phyloP scores from a whole-genome alignment of 2,888 invertebrate genomes.

The Galeruca laticollis region DNA sequence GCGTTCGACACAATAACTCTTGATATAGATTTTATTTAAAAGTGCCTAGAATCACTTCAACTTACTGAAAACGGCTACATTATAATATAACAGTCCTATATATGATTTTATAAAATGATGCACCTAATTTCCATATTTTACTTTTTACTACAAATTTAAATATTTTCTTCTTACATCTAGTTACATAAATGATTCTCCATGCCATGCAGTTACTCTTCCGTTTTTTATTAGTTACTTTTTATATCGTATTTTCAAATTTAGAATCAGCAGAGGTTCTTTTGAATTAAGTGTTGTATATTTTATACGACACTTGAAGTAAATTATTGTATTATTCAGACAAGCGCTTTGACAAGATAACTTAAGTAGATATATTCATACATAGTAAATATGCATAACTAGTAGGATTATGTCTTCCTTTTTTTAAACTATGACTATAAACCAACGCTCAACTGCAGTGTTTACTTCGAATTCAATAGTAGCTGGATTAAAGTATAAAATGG shows the following conservation, averaged over 20 bases:
- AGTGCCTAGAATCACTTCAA: too few relatives aligned
- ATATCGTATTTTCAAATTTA: background rate
- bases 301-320: slow-evolving; percentile 9
- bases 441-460: slow-evolving; percentile 1
- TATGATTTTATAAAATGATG: too few relatives aligned
- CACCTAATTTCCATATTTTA: too few relatives aligned
- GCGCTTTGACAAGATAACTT: slow-evolving; percentile 15
- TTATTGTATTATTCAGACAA: slow-evolving; percentile 16
- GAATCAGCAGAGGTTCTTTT: slow-evolving; percentile 4
- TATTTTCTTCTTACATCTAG: background rate
- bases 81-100: too few relatives aligned
- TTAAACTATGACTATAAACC: slow-evolving; percentile 16
- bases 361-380: slow-evolving; percentile 7
- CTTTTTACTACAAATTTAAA: background rate
- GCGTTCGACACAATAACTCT: too few relatives aligned
- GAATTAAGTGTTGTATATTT: background rate
- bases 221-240: background rate
- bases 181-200: background rate
- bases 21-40: too few relatives aligned
- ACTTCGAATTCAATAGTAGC: slow-evolving; percentile 8
- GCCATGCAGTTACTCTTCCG: background rate
- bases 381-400: slow-evolving; percentile 18
- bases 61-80: too few relatives aligned
- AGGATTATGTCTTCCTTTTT: slow-evolving; percentile 12
- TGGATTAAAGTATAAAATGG: background rate